Base-by-base conservation (phyloP, 1,140 invertebrate genomes). In the Aphelinus certus region DNA sequence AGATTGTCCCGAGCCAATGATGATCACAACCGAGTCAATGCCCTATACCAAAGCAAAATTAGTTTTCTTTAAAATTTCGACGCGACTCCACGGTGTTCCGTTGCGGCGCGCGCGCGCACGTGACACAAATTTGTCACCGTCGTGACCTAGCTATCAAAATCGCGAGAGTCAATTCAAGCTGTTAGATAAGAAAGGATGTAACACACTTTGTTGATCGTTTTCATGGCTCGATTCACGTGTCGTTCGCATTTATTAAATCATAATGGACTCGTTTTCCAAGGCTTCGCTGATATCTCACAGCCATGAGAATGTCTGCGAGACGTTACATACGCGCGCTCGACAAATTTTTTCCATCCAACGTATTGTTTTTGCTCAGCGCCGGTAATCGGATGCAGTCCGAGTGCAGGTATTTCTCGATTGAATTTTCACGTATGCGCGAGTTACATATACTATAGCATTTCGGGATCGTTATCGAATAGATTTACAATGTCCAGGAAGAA, bases 221-320 rank as follows among this genome's bases (percentile, higher is more conserved):
- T 56, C 56, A 48, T 26, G 26, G 26, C 26, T 43, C 48, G 42
- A 68, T 70, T 69, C 53, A 47, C 56, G 63, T 69, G 5, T 60
- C 72, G 77, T 75, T 73, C 58, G 58, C 58, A 60, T 60, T 60
- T 60, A 60, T 60, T 60, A 60, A 26, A 43, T 60, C 58, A 63
- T 63, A 63, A 49, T 63, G 62, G 62, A 51, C 49, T 55, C 48
- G 61, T 63, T 26, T 26, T 26, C 26, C 62, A 65, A 68, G 55
- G 61, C 43, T 56, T 66, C 57, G 62, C 55, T 26, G 26, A 26
- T 26, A 26, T 0, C 26, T 26, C 26, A 26, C 26, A 26, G 26
- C 26, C 26, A 26, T 26, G 26, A 26, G 26, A 26, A 26, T 26
- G 26, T 26, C 26, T 26, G 26, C 26, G 26, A 26, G 26, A 26